Percentiles rank a stretch among this genome's conserved stretches.
phyloP scores from a whole-genome alignment of 2,888 invertebrate genomes.

The Drosophila yooni region DNA sequence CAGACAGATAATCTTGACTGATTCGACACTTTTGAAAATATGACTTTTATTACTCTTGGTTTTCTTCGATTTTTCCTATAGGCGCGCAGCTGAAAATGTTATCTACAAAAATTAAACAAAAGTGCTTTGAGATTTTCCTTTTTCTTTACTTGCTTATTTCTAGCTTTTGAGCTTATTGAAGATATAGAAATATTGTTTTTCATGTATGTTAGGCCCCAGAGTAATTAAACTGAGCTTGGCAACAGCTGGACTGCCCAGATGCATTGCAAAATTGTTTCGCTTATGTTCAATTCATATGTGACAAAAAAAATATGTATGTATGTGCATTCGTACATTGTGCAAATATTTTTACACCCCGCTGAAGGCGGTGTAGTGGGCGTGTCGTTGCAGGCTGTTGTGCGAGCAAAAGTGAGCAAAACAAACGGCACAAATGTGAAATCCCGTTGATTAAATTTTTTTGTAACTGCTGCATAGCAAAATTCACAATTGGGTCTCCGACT shows the following conservation, averaged over 20 bases:
- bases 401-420: conserved; percentile 18
- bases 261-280: conserved; percentile 18
- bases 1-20: background rate
- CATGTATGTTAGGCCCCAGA: background rate
- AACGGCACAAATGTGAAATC: conserved; percentile 9
- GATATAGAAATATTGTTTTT: background rate
- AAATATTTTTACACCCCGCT: conserved; percentile 4
- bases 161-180: too few relatives aligned
- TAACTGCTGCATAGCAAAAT: conserved; percentile 24
- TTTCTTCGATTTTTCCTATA: background rate
- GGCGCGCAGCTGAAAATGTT: background rate
- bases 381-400: background rate
- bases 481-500: background rate
- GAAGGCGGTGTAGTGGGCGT: conserved; percentile 11
- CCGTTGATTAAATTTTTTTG: conserved; percentile 56
- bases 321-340: conserved; percentile 17
- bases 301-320: conserved; percentile 18
- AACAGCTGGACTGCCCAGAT: conserved; percentile 34
- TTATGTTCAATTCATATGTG: conserved; percentile 28
- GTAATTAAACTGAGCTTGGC: conserved; percentile 43
- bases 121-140: background rate
- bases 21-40: background rate
- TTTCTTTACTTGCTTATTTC: background rate
- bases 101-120: background rate
- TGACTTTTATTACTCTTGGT: background rate